These are phyloP conservation scores for Solea senegalensis DNA, from an alignment of 2,113 vertebrate species.

Conservation along the genomic window DNA sequence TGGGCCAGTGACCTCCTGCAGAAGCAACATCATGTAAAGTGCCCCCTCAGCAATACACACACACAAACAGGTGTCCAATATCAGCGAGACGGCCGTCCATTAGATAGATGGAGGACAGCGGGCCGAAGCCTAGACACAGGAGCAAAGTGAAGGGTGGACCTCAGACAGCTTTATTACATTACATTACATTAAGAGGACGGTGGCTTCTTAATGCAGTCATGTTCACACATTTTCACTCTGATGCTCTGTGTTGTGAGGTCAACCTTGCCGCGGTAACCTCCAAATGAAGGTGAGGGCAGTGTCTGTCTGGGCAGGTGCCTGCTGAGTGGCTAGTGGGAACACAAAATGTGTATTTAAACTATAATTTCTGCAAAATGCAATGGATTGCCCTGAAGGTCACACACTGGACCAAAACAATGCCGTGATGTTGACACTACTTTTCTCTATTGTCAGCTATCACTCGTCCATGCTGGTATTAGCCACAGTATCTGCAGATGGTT, in stretches of 20 bases:
- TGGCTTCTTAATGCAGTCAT: slow-evolving; percentile 42
- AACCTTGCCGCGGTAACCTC: background rate
- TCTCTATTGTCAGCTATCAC: background rate
- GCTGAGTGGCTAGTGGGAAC: no score
- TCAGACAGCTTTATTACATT: slow-evolving; percentile 59
- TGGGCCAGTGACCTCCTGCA: slow-evolving; percentile 54
- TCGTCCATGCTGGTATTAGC: background rate
- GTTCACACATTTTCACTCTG: slow-evolving; percentile 45
- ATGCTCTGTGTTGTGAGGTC: slow-evolving; percentile 5
- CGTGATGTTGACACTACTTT: background rate
- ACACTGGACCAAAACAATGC: background rate
- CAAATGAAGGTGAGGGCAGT: no score
- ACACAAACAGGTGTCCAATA: slow-evolving; percentile 12
- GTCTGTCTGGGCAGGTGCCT: no score
- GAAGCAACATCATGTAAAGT: slow-evolving; percentile 55
- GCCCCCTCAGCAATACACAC: slow-evolving; percentile 53
- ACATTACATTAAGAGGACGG: slow-evolving; percentile 14
- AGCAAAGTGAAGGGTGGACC: slow-evolving; percentile 24
- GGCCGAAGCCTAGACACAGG: slow-evolving; percentile 48
- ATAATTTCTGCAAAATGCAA: no score
- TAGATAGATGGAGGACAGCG: slow-evolving; percentile 55
- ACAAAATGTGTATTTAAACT: no score
- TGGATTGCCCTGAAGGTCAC: no score
- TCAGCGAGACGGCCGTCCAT: slow-evolving; percentile 26
- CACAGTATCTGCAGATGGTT: background rate